Evolutionary conservation across 2,797 vertebrate genomes (phyloP).

Genomic region (Menidia menidia): DNA sequence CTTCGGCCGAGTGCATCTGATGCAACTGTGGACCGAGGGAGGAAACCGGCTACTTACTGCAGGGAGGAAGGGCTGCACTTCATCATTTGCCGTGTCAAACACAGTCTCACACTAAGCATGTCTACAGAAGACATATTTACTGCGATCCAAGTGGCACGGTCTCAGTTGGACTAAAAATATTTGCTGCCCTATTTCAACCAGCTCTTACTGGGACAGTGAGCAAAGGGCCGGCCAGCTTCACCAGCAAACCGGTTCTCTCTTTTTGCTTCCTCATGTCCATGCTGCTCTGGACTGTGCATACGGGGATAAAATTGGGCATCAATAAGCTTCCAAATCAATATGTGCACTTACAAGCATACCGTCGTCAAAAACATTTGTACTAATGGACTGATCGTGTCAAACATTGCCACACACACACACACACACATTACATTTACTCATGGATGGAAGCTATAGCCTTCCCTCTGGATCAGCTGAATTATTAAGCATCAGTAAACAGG

Average conservation of each 20-base stretch:
- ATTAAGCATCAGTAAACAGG: slow-evolving; percentile 75
- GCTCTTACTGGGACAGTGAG: slow-evolving; percentile 44
- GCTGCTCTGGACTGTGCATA: slow-evolving; percentile 46
- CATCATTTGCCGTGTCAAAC: neutral
- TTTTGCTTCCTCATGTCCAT: slow-evolving; percentile 32
- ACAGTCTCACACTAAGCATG: slow-evolving; percentile 20
- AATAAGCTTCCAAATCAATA: slow-evolving; percentile 73
- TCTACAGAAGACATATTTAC: slow-evolving; percentile 37
- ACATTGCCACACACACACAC: slow-evolving; percentile 20
- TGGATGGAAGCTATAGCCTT: slow-evolving; percentile 55
- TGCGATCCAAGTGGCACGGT: slow-evolving; percentile 20
- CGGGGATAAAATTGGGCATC: slow-evolving; percentile 28
- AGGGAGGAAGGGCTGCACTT: slow-evolving; percentile 17
- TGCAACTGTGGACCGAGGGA: slow-evolving; percentile 58
- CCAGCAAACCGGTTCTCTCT: slow-evolving; percentile 17
- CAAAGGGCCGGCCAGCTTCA: slow-evolving; percentile 20
- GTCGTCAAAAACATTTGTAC: slow-evolving; percentile 66
- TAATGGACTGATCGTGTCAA: slow-evolving; percentile 73
- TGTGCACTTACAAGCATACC: slow-evolving; percentile 73
- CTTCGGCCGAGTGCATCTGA: slow-evolving; percentile 54
- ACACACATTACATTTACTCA: slow-evolving; percentile 36
- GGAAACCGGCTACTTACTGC: slow-evolving; percentile 59
- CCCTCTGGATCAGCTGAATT: slow-evolving; percentile 70
- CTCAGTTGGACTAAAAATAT: slow-evolving; percentile 61
- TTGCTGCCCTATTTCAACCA: slow-evolving; percentile 64